Base-by-base conservation (phyloP, 2,113 vertebrate genomes). In the Edolisoma coerulescens region DNA sequence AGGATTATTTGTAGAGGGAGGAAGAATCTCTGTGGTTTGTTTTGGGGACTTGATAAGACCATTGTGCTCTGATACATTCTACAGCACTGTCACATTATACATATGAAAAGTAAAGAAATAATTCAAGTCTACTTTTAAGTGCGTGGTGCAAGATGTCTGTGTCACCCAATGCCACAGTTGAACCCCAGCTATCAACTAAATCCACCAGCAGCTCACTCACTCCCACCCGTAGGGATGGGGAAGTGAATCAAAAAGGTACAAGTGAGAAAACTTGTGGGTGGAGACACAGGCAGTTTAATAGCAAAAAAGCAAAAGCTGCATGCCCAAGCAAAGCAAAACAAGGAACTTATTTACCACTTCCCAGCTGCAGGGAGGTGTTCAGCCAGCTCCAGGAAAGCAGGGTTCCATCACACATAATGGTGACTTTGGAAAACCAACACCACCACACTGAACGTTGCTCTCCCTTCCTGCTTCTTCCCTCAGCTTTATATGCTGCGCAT, bases 51-150 rank as follows among this genome's bases (percentile, higher is more conserved):
- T 69, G 11, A 2, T 52, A 61, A 74, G 5, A 56, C 10, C 0
- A 1, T 9, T 63, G 8, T 52, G 3, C 8, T 70, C 14, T 79
- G 47, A 8, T 39, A 35, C 30, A 28, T 56, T 65, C 23, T 49
- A 69, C 49, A 61, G 5, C 6, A 49, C 10, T 81, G 8, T 44
- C 37, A 47, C 0, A 0, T 77, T 81, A 42, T 18, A 12, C 2
- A 19, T 41, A 32, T 30, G 37, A 54, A 41, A 77, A 60, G 2
- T 32, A 49, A 81, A 68, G 4, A 77, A 87, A 56, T 49, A 59
- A 42, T 64, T 41, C 8, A 61, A 68, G 12, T 59, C 7, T 54
- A 2, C 9, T 41, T 68, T 64, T 42, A 73, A 69, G 27, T 18
- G 12, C 4, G 9, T 35, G 6, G 14, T 57, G 24, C 8, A 57